A percentile compares a stretch with the other conserved stretches of the same genome.
Evolutionary conservation across 2,888 invertebrate genomes (phyloP).

Genomic region (Acutogordius australiensis): DNA sequence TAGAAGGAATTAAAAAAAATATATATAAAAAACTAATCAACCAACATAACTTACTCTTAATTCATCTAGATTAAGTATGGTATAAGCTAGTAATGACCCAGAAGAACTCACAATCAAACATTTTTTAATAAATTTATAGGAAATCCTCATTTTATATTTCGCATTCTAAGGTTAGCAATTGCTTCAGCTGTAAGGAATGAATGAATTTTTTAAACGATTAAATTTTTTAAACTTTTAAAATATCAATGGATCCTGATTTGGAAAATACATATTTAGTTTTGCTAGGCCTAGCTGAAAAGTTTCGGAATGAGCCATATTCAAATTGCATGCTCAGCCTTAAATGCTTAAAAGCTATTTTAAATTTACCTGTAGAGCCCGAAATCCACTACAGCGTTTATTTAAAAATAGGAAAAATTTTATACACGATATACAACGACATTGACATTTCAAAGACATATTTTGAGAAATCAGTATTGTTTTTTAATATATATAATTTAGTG

Average conservation of each 20-base stretch:
- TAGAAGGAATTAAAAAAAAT: too few relatives aligned
- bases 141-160: too few relatives aligned
- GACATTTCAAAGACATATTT: constrained; percentile 6
- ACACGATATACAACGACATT: background rate
- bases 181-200: too few relatives aligned
- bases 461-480: constrained; percentile 5
- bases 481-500: constrained; percentile 4
- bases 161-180: too few relatives aligned
- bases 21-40: too few relatives aligned
- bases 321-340: background rate
- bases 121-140: too few relatives aligned
- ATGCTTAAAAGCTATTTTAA: constrained; percentile 6
- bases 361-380: constrained; percentile 11
- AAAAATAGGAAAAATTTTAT: constrained; percentile 9
- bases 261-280: constrained; percentile 3
- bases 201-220: too few relatives aligned
- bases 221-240: too few relatives aligned
- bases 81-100: too few relatives aligned
- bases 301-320: background rate
- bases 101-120: too few relatives aligned
- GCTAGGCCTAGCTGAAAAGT: background rate
- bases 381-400: background rate
- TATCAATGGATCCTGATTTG: constrained; percentile 2
- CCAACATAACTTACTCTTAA: too few relatives aligned
- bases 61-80: too few relatives aligned